These are phyloP conservation scores for Columbina picui DNA, from an alignment of 2,113 vertebrate species.

Conservation along the genomic window DNA sequence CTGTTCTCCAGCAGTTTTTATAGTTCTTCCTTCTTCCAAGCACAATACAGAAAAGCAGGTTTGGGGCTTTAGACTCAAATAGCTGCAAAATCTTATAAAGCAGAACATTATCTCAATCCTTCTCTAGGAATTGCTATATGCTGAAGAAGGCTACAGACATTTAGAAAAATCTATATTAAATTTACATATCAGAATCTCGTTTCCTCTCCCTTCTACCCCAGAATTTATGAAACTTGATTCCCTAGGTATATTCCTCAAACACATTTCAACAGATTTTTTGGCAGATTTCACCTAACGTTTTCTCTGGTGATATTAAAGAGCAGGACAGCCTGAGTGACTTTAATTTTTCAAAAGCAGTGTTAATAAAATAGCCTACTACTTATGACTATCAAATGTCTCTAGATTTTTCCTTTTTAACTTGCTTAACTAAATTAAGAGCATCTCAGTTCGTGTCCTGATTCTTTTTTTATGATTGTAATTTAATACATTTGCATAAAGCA, in stretches of 20 bases:
- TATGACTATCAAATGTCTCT: not conserved
- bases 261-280: not conserved
- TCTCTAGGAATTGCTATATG: not conserved
- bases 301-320: not conserved
- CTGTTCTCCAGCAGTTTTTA: not conserved
- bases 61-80: not conserved
- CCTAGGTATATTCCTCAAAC: not conserved
- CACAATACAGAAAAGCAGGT: not conserved
- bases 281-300: not conserved
- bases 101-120: not conserved
- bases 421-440: slow-evolving; percentile 7
- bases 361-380: not conserved
- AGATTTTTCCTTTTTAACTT: slow-evolving; percentile 32
- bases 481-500: not conserved
- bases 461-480: not conserved
- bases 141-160: not conserved
- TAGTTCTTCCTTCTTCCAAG: not conserved
- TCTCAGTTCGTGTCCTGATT: not conserved
- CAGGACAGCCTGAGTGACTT: not conserved
- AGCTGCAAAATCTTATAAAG: not conserved
- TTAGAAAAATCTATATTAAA: not conserved
- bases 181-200: not conserved
- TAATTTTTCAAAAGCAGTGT: not conserved
- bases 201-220: not conserved
- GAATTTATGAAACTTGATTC: not conserved